Percentiles rank a stretch among this genome's conserved stretches.
phyloP scores from a whole-genome alignment of 2,113 vertebrate species.

The Pelobates fuscus region DNA sequence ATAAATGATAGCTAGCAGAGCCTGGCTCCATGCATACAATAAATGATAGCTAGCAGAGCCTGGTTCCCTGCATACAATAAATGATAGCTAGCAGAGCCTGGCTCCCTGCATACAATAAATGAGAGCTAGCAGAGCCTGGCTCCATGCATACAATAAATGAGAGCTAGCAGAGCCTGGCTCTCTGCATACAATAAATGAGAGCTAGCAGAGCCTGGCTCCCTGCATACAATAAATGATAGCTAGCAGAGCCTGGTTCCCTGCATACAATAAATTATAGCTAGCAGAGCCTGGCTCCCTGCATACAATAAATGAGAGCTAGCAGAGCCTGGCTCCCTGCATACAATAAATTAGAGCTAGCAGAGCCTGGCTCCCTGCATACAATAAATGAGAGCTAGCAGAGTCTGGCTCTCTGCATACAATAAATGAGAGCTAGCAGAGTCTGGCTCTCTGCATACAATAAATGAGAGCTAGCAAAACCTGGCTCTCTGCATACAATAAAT shows the following conservation, averaged over 20 bases:
- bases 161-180: not conserved
- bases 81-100: not conserved
- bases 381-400: no score
- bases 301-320: not conserved
- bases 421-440: no score
- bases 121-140: not conserved
- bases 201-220: not conserved
- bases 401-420: no score
- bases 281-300: not conserved
- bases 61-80: not conserved
- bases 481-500: no score
- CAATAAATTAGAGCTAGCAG: no score
- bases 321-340: no score
- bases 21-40: not conserved
- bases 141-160: not conserved
- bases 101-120: not conserved
- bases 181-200: not conserved
- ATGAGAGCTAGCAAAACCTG: no score
- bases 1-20: no score
- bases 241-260: not conserved
- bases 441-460: no score
- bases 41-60: not conserved
- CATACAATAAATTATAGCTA: not conserved
- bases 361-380: no score
- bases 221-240: not conserved